A percentile compares a stretch with the other conserved stretches of the same genome.
These are phyloP conservation scores for Phainopepla nitens DNA, from an alignment of 2,113 vertebrate species.

Conservation along the genomic window DNA sequence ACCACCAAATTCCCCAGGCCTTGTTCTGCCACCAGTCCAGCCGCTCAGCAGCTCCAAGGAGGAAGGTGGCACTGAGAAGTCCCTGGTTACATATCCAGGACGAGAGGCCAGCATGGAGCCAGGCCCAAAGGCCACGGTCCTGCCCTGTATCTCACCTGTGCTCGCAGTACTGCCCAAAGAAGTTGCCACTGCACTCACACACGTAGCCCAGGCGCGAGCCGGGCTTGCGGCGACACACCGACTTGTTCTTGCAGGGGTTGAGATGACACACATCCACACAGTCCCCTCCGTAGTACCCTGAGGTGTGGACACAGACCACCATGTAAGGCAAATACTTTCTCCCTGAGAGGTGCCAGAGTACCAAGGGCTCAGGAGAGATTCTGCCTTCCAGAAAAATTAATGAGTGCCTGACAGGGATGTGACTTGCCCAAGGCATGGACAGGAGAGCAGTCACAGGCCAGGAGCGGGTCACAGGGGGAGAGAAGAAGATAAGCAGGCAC, in stretches of 20 bases:
- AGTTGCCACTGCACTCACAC: slow-evolving; percentile 88
- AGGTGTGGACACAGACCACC: not conserved
- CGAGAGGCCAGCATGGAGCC: not conserved
- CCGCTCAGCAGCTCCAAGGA: not conserved
- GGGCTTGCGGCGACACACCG: slow-evolving; percentile 85
- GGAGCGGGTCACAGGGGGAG: not conserved
- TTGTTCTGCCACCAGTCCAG: not conserved
- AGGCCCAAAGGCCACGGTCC: not conserved
- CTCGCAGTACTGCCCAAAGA: slow-evolving; percentile 95
- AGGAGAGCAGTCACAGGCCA: not conserved
- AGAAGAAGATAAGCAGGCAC: not conserved
- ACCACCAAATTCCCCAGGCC: not conserved
- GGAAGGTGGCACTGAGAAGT: not conserved
- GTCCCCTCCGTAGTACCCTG: slow-evolving; percentile 89
- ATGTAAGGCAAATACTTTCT: not conserved
- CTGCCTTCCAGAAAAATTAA: not conserved
- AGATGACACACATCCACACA: slow-evolving; percentile 90
- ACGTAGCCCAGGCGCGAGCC: slow-evolving; percentile 85
- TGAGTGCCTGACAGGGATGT: not conserved
- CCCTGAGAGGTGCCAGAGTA: not conserved
- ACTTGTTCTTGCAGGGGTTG: slow-evolving; percentile 96
- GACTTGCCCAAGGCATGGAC: not conserved
- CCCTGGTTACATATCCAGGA: not conserved
- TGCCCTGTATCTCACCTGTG: slow-evolving; percentile 80
- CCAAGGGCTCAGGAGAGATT: not conserved